Evolutionary conservation across 2,113 vertebrate species (phyloP).

Genomic region (Chionis minor): DNA sequence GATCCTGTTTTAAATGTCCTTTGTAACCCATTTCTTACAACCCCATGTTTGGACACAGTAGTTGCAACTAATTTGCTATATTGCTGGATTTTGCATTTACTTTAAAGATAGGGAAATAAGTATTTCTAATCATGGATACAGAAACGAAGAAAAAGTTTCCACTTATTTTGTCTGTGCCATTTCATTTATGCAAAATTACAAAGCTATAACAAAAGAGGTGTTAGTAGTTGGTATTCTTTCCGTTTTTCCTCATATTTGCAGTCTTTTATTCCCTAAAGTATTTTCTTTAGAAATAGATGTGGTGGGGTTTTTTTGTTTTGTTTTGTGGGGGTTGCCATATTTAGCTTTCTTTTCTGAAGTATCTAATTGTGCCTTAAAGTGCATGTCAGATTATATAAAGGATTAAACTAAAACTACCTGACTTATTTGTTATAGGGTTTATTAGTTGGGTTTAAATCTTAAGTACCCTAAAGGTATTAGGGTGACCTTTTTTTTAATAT

Average conservation of each 20-base stretch:
- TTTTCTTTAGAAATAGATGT: not conserved
- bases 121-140: not conserved
- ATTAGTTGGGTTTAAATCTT: not conserved
- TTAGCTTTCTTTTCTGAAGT: not conserved
- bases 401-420: not conserved
- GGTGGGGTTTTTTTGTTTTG: no score
- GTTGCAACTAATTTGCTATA: not conserved
- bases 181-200: not conserved
- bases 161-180: not conserved
- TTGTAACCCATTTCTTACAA: not conserved
- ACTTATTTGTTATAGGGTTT: not conserved
- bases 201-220: not conserved
- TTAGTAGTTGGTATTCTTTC: not conserved
- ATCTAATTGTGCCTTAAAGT: not conserved
- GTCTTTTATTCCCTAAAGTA: not conserved
- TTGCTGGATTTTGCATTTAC: not conserved
- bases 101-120: not conserved
- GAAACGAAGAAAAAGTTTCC: not conserved
- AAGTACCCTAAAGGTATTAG: not conserved
- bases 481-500: not conserved
- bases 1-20: not conserved
- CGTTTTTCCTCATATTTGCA: not conserved
- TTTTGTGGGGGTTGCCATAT: not conserved
- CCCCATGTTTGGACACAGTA: not conserved
- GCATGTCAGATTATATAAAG: not conserved